Conservation (phyloP, 2,113 vertebrate genomes). For the Pycnonotus jocosus region DNA sequence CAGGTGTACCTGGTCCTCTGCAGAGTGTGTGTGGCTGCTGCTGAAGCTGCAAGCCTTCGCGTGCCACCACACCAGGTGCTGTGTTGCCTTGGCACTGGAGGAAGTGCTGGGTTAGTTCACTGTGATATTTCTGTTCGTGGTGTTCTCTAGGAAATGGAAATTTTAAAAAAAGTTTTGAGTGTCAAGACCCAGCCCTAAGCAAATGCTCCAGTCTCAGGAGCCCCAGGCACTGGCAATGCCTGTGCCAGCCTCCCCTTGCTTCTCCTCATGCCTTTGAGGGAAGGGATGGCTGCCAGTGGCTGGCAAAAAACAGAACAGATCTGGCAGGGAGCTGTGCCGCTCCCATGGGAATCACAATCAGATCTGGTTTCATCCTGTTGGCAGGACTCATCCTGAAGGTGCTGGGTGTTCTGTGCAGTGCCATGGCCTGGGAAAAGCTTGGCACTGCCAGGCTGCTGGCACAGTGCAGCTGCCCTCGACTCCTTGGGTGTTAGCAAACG, state of each 20-base stretch:
- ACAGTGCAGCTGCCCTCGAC: background rate
- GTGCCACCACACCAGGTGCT: rapidly evolving
- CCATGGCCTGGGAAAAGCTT: rapidly evolving
- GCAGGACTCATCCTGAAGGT: background rate
- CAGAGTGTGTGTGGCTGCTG: background rate
- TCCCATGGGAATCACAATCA: background rate
- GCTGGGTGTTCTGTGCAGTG: background rate
- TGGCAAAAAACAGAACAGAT: background rate
- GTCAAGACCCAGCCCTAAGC: background rate
- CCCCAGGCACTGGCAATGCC: background rate
- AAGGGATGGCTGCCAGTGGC: background rate
- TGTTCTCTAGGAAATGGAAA: background rate
- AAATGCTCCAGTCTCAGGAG: rapidly evolving
- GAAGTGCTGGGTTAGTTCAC: background rate
- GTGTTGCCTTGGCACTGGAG: background rate
- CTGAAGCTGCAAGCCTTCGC: rapidly evolving
- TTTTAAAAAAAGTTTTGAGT: background rate
- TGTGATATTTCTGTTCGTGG: background rate
- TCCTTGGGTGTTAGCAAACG: rapidly evolving
- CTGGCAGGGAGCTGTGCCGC: background rate
- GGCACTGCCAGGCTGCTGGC: rapidly evolving
- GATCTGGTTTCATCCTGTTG: background rate
- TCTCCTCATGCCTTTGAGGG: background rate
- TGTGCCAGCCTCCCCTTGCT: background rate
- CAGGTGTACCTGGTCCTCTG: background rate